Conservation (phyloP, 2,113 vertebrate species). For the Pungitius pungitius region DNA sequence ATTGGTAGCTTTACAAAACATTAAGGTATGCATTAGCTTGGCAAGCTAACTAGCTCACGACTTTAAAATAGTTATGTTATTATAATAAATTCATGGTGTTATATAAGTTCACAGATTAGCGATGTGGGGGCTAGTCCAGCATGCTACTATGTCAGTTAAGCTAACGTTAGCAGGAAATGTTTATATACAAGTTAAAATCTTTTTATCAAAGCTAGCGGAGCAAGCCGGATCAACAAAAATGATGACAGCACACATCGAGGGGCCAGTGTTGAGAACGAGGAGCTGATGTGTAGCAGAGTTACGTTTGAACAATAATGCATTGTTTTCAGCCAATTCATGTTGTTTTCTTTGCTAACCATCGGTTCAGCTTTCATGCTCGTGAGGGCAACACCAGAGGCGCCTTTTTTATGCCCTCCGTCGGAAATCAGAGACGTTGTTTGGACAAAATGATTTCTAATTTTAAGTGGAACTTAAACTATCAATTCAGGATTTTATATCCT, state of each 20-base stretch:
- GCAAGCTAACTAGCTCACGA: not conserved
- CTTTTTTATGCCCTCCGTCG: not conserved
- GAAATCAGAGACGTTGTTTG: not conserved
- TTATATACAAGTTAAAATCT: not conserved
- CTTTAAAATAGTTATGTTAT: not conserved
- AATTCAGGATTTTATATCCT: not conserved
- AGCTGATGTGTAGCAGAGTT: not conserved
- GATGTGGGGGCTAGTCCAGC: not conserved
- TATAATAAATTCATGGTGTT: not conserved
- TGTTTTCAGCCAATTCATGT: not conserved
- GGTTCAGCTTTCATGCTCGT: not conserved
- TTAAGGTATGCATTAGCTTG: conserved; percentile 2
- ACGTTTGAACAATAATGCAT: not conserved
- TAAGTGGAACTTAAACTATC: not conserved
- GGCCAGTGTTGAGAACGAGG: not conserved
- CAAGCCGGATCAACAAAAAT: not conserved
- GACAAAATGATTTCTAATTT: too few relatives aligned
- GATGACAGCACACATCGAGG: not conserved
- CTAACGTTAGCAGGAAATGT: not conserved
- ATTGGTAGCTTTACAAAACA: not conserved
- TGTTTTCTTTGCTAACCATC: not conserved
- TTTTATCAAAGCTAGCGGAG: not conserved
- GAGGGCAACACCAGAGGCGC: not conserved
- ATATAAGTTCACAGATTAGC: not conserved
- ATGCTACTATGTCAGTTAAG: not conserved